phyloP scores from a whole-genome alignment of 2,888 invertebrate genomes.

The Chaitophorus viminalis region DNA sequence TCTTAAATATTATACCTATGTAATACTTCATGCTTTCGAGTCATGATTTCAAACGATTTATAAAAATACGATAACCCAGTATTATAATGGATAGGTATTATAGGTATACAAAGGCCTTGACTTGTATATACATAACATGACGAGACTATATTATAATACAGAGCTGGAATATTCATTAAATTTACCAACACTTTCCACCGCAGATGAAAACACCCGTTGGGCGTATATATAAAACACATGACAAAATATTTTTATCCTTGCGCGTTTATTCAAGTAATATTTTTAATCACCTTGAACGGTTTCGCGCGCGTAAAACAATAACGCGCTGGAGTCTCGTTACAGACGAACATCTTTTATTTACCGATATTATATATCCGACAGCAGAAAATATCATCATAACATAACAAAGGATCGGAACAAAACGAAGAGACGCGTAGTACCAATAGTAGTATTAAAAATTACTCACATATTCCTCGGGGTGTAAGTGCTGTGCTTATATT shows the following conservation, averaged over 20 bases:
- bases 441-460: no score
- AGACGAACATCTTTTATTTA: constrained; percentile 29
- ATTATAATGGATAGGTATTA: background rate
- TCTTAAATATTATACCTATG: no score
- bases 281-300: constrained; percentile 57
- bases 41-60: background rate
- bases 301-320: constrained; percentile 41
- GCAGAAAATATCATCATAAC: background rate
- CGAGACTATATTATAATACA: background rate
- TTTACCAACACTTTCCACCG: constrained; percentile 32
- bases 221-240: constrained; percentile 6
- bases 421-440: background rate
- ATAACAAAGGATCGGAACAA: constrained; percentile 33
- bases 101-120: constrained; percentile 8
- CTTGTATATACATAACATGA: background rate
- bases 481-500: background rate
- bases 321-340: background rate
- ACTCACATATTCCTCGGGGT: constrained; percentile 26
- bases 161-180: background rate
- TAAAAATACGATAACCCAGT: background rate
- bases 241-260: constrained; percentile 50
- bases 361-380: background rate
- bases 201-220: constrained; percentile 39
- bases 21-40: no score
- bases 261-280: background rate